These are phyloP conservation scores for Protosalanx chinensis DNA, from an alignment of 2,797 vertebrate species.

Conservation along the genomic window DNA sequence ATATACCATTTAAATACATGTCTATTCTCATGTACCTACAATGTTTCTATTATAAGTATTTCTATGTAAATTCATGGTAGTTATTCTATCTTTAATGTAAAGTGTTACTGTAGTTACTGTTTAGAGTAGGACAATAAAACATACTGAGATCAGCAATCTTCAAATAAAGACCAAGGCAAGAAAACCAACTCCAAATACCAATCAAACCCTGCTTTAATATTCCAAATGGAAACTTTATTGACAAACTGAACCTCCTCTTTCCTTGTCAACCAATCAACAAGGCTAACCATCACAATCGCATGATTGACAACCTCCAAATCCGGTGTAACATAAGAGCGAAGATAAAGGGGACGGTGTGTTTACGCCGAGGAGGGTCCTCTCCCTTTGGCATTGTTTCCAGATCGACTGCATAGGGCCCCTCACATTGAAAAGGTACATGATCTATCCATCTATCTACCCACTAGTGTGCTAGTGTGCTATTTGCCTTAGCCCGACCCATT, in stretches of 20 bases:
- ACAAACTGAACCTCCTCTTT: background rate
- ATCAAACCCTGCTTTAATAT: background rate
- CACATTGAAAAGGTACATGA: constrained; percentile 55
- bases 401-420: constrained; percentile 34
- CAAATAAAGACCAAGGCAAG: background rate
- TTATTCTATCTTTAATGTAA: too few species aligned
- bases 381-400: constrained; percentile 48
- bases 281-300: constrained; percentile 9
- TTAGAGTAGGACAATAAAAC: too few species aligned
- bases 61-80: too few species aligned
- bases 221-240: constrained; percentile 20
- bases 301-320: constrained; percentile 48
- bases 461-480: constrained; percentile 22
- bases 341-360: constrained; percentile 34
- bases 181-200: background rate
- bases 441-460: constrained; percentile 42
- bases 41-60: too few species aligned
- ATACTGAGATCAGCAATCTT: background rate
- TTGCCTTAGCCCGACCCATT: constrained; percentile 39
- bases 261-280: constrained; percentile 42
- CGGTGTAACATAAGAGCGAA: constrained; percentile 51
- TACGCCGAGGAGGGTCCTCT: constrained; percentile 49
- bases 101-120: too few species aligned
- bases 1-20: too few species aligned
- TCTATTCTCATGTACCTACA: too few species aligned